Evolutionary conservation across 2,797 vertebrate species (phyloP), one percentile per base, ranked within the genome.

Genomic region (Hylomyscus alleni): DNA sequence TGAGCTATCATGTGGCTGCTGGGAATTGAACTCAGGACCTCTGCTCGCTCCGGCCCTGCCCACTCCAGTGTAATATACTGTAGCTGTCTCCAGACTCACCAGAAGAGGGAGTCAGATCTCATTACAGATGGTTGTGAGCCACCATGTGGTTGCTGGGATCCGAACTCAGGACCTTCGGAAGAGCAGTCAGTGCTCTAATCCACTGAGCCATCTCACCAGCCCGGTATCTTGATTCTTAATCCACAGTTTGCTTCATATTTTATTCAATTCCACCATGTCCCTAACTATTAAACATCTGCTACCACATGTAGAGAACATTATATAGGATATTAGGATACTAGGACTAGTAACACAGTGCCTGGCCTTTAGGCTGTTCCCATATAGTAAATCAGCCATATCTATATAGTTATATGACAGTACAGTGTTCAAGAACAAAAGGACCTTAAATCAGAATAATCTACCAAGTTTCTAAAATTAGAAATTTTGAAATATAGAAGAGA

Each of bases 401-500:
- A 94, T 7, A 50, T 0, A 62, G 54, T 85, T 85, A 54, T 85
- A 72, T 3, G 37, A 90, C 26, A 87, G 72, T 6, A 52, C 47
- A 84, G 58, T n/a, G 31, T 84, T 50, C 47, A 40, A 75, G 90
- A 78, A 94, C 87, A 92, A 93, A 89, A 60, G 37, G 44, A 80
- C 8, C 77, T 67, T 86, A 58, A 92, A 54, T 60, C 62, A 72
- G 77, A 94, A 58, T 77, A 90, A 65, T 56, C 50, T 60, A 91
- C 73, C 40, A 91, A 54, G 20, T 85, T 89, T 54, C 6, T 75
- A 65, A 97, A 95, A 87, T 37, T 3, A 96, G 50, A 95, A 72
- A 90, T 69, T 76, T 12, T 85, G 50, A 93, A 54, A 37, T 72
- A 76, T 19, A 92, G 86, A 95, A 72, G 11, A 92, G 58, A 90